phyloP scores from a whole-genome alignment of 1,140 invertebrate genomes.

The Nephila pilipes region DNA sequence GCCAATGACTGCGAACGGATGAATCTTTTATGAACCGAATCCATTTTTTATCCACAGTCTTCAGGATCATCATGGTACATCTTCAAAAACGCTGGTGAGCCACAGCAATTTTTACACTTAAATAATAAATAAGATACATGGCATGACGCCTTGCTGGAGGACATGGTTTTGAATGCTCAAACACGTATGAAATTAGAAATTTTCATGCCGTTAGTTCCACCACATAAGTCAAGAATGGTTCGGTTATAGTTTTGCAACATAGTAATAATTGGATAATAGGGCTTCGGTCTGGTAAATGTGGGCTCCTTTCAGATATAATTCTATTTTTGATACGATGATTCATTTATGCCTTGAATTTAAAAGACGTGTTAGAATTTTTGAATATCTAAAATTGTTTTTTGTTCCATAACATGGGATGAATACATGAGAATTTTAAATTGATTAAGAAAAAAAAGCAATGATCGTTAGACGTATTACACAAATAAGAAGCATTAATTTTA shows the following conservation, averaged over 20 bases:
- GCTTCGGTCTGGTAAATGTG: neutral
- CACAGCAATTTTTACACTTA: conserved; percentile 9
- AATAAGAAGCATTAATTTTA: no score
- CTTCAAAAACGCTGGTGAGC: neutral
- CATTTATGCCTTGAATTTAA: no score
- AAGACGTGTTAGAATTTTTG: no score
- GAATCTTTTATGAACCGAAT: neutral
- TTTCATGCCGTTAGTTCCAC: conserved; percentile 7
- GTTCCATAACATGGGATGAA: no score
- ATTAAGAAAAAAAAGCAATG: no score
- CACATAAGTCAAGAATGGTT: neutral
- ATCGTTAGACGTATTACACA: no score
- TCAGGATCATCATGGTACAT: neutral
- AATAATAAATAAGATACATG: conserved; percentile 25
- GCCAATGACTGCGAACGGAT: conserved; percentile 13
- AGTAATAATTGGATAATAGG: neutral
- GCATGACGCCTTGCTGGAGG: neutral
- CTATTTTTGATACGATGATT: no score
- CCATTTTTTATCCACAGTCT: neutral
- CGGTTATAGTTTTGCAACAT: neutral
- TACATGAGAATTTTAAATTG: no score
- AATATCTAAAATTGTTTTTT: no score
- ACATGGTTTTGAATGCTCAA: neutral
- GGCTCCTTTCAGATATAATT: neutral
- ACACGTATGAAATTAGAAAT: conserved; percentile 1